Evolutionary conservation across 2,113 vertebrate genomes (phyloP).

Genomic region (Prionailurus viverrinus): DNA sequence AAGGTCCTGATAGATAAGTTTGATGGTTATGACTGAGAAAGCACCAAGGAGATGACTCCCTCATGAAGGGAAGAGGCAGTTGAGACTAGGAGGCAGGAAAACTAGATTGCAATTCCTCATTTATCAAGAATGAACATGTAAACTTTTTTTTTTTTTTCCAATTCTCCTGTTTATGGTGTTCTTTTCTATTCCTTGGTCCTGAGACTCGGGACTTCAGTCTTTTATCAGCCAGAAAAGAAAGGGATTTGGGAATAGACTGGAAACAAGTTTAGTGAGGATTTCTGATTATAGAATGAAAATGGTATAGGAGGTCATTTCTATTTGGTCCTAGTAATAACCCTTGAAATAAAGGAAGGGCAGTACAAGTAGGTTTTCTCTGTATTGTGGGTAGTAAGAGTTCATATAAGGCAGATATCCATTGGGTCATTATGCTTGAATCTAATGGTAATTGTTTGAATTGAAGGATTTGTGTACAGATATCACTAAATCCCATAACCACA

Average conservation of each 20-base stretch:
- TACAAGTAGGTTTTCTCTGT: not conserved
- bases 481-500: not conserved
- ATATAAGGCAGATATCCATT: not conserved
- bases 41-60: not conserved
- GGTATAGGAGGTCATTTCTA: not conserved
- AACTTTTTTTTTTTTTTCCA: not conserved
- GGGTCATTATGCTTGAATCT: not conserved
- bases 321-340: not conserved
- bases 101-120: not conserved
- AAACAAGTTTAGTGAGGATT: not conserved
- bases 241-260: not conserved
- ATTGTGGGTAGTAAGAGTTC: not conserved
- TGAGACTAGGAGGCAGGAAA: not conserved
- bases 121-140: not conserved
- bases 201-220: not conserved
- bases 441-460: not conserved
- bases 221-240: constrained; percentile 14
- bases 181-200: not conserved
- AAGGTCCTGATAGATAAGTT: constrained; percentile 44
- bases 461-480: not conserved
- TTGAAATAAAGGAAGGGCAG: not conserved
- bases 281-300: constrained; percentile 7
- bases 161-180: not conserved
- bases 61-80: not conserved
- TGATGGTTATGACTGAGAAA: constrained; percentile 41